These are phyloP conservation scores for Volucella inanis DNA, from an alignment of 2,888 invertebrate genomes.

Conservation along the genomic window DNA sequence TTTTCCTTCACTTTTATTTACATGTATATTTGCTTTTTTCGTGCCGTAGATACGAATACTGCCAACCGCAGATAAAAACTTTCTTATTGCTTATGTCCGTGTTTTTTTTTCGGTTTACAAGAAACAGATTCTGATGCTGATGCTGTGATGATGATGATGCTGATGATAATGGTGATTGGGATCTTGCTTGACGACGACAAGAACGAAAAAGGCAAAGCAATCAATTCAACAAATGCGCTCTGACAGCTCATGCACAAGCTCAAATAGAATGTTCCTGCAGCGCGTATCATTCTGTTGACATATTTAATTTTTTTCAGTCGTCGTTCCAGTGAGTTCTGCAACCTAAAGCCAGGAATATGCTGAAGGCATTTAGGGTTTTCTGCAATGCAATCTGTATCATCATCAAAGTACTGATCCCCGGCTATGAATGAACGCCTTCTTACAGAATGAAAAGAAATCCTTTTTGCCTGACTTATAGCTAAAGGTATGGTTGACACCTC, in stretches of 20 bases:
- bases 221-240: conserved; percentile 50
- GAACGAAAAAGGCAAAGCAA: conserved; percentile 52
- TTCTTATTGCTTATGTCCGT: conserved; percentile 25
- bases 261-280: conserved; percentile 7
- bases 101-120: conserved; percentile 3
- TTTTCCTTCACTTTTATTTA: not conserved
- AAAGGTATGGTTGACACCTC: conserved; percentile 37
- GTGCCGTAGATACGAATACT: not conserved
- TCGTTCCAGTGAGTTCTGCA: conserved; percentile 14
- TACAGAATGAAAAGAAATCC: not conserved
- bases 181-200: not conserved
- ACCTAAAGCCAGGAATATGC: conserved; percentile 27
- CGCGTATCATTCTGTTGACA: conserved; percentile 43
- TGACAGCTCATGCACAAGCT: conserved; percentile 25
- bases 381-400: conserved; percentile 41
- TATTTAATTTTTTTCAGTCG: conserved; percentile 35
- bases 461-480: conserved; percentile 25
- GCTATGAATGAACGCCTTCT: not conserved
- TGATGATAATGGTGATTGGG: too few species aligned
- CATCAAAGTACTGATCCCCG: conserved; percentile 25
- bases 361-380: conserved; percentile 24
- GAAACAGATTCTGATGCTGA: not conserved
- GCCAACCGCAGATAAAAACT: conserved; percentile 45
- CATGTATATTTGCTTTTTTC: not conserved
- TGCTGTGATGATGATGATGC: too few species aligned